phyloP scores from a whole-genome alignment of 1,140 invertebrate species.

The Apis florea region DNA sequence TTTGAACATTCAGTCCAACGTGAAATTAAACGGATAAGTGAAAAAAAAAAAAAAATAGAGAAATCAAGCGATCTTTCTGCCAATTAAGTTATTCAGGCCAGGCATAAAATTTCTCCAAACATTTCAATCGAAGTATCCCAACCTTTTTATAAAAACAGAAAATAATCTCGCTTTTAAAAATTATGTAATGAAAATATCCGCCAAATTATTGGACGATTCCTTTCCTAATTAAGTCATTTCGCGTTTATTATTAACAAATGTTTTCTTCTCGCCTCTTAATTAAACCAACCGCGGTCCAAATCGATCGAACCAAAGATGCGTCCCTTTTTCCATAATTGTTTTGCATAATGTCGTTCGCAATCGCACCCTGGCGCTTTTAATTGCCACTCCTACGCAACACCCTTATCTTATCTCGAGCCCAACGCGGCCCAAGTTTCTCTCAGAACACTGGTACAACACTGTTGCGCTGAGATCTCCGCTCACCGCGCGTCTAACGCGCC shows the following conservation, averaged over 20 bases:
- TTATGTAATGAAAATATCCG: not conserved
- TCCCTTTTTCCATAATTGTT: not conserved
- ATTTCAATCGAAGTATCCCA: no score
- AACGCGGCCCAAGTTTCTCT: conserved; percentile 11
- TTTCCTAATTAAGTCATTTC: not conserved
- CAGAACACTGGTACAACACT: conserved; percentile 13
- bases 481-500: not conserved
- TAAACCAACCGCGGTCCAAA: not conserved
- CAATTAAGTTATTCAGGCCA: conserved; percentile 1
- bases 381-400: conserved; percentile 37
- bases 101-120: not conserved
- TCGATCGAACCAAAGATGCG: not conserved
- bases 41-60: not conserved
- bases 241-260: not conserved
- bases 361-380: conserved; percentile 13
- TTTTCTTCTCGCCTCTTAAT: not conserved
- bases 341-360: not conserved
- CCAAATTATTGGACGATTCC: not conserved
- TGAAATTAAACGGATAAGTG: accelerated
- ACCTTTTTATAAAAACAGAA: no score
- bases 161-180: not conserved
- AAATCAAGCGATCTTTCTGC: not conserved
- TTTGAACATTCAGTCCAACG: not conserved
- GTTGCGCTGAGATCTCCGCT: not conserved
- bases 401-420: conserved; percentile 42